Evolutionary conservation across 2,888 invertebrate species (phyloP).

Genomic region (Rotaria macrura): DNA sequence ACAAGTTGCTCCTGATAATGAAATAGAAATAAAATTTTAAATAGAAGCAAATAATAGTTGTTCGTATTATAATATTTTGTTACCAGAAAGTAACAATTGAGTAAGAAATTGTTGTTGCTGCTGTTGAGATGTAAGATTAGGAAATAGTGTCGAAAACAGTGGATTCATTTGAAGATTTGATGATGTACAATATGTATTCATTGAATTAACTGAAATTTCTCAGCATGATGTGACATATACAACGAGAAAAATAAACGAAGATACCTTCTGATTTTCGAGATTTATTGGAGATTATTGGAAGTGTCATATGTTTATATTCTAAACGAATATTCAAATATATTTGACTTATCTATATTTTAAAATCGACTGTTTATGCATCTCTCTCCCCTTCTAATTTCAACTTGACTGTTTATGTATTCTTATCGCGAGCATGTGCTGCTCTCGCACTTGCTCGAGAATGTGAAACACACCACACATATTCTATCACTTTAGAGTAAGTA

Average conservation of each 20-base stretch:
- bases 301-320: constrained; percentile 8
- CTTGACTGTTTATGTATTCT: constrained; percentile 10
- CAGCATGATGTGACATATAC: not conserved
- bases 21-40: not conserved
- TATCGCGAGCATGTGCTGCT: not conserved
- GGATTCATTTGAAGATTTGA: not conserved
- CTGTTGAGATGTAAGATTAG: not conserved
- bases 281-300: not conserved
- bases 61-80: not conserved
- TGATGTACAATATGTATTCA: not conserved
- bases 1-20: not conserved
- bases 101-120: not conserved
- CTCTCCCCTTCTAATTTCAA: not conserved
- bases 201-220: not conserved
- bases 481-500: constrained; percentile 3
- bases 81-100: not conserved
- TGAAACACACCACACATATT: constrained; percentile 7
- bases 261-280: not conserved
- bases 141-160: not conserved
- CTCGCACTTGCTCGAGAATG: constrained; percentile 2
- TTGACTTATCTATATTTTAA: not conserved
- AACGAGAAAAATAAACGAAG: not conserved
- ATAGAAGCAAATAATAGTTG: no score
- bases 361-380: not conserved
- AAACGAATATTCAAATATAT: not conserved